A percentile compares a stretch with the other conserved stretches of the same genome.
Conservation (phyloP, 2,113 vertebrate genomes). For the Peromyscus maniculatus region DNA sequence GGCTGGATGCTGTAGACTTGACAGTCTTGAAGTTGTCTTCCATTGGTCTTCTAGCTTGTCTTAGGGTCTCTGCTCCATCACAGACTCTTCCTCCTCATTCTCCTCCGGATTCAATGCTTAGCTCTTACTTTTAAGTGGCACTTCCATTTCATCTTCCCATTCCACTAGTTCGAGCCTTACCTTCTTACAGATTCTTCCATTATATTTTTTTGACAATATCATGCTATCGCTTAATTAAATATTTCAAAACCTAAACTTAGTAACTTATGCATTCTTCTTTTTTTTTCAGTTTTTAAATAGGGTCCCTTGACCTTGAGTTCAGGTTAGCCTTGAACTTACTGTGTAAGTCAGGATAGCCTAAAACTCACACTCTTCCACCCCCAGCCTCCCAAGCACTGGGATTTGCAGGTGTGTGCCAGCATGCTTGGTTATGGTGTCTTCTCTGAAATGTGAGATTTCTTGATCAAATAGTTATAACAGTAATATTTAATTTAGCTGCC, state of each 20-base stretch:
- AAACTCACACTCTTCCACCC: neutral
- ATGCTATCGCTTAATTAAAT: neutral
- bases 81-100: neutral
- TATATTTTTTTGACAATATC: constrained; percentile 6
- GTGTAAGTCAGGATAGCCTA: neutral
- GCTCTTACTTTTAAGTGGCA: neutral
- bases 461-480: neutral
- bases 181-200: constrained; percentile 3
- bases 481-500: neutral
- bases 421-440: neutral
- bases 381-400: neutral
- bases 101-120: too few relatives aligned
- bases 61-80: neutral
- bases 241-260: neutral
- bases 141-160: neutral
- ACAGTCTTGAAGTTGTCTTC: neutral
- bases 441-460: constrained; percentile 25
- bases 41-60: neutral
- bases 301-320: neutral
- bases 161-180: neutral
- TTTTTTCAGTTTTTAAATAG: neutral
- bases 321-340: neutral
- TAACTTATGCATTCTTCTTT: neutral
- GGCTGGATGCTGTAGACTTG: neutral
- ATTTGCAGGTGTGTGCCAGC: neutral